These are phyloP conservation scores for Caenorhabditis briggsae DNA, from an alignment of 1,140 invertebrate species.

Conservation along the genomic window DNA sequence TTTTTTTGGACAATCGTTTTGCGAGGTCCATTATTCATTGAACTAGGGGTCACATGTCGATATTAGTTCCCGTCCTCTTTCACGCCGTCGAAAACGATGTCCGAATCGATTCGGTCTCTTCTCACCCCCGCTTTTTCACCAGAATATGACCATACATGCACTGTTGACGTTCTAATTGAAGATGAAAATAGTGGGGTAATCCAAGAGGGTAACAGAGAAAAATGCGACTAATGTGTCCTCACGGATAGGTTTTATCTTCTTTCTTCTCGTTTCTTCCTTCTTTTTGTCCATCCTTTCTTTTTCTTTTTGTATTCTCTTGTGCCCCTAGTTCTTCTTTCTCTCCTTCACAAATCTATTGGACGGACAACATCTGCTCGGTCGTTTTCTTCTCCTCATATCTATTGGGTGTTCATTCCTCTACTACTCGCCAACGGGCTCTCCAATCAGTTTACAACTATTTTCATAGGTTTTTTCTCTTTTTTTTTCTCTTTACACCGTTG, in stretches of 20 bases:
- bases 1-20: not conserved
- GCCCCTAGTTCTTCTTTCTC: not conserved
- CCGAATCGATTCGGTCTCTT: constrained; percentile 43
- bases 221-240: constrained; percentile 50
- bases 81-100: not conserved
- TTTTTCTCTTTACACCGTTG: not conserved
- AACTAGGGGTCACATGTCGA: constrained; percentile 7
- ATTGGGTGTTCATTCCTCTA: constrained; percentile 45
- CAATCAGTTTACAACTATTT: constrained; percentile 19
- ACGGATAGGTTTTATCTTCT: constrained; percentile 55
- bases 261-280: constrained; percentile 25
- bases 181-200: not conserved
- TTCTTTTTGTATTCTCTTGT: constrained; percentile 19
- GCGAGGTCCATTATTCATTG: constrained; percentile 22
- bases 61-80: not conserved
- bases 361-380: constrained; percentile 45
- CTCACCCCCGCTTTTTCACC: not conserved
- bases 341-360: not conserved
- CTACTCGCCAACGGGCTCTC: not conserved
- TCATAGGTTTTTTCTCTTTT: constrained; percentile 6
- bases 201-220: constrained; percentile 27
- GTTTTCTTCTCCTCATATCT: constrained; percentile 24
- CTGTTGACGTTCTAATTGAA: constrained; percentile 55
- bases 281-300: no score
- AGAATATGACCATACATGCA: constrained; percentile 55